These are phyloP conservation scores for Microplitis manilae DNA, from an alignment of 2,888 invertebrate genomes.

Conservation along the genomic window DNA sequence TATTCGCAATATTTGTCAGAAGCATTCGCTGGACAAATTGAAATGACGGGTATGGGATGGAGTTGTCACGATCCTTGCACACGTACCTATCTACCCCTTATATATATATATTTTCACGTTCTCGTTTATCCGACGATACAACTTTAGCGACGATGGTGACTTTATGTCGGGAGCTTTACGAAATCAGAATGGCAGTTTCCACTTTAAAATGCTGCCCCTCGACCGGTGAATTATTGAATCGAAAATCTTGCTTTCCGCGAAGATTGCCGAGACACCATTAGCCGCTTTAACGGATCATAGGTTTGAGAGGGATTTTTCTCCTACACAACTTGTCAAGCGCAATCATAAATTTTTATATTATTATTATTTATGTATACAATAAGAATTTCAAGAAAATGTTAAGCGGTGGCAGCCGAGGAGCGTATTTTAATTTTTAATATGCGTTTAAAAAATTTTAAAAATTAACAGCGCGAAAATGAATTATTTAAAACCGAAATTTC, in stretches of 20 bases:
- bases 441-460: no score
- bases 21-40: constrained; percentile 60
- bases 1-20: constrained; percentile 61
- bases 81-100: constrained; percentile 29
- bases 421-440: no score
- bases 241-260: constrained; percentile 28
- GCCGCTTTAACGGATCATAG: constrained; percentile 20
- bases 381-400: constrained; percentile 61
- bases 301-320: not conserved
- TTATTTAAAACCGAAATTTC: no score
- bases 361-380: constrained; percentile 47
- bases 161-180: constrained; percentile 35
- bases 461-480: no score
- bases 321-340: not conserved
- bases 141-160: constrained; percentile 21
- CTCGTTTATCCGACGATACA: constrained; percentile 33
- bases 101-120: constrained; percentile 9
- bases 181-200: constrained; percentile 36
- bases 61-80: constrained; percentile 53
- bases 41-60: constrained; percentile 61
- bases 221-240: constrained; percentile 39
- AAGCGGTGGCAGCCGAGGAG: constrained; percentile 28
- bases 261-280: constrained; percentile 23
- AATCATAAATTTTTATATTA: not conserved
- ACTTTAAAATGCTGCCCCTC: constrained; percentile 34